Evolutionary conservation across 2,888 invertebrate species (phyloP).

Genomic region (Pseudococcus jackbeardsleyi): DNA sequence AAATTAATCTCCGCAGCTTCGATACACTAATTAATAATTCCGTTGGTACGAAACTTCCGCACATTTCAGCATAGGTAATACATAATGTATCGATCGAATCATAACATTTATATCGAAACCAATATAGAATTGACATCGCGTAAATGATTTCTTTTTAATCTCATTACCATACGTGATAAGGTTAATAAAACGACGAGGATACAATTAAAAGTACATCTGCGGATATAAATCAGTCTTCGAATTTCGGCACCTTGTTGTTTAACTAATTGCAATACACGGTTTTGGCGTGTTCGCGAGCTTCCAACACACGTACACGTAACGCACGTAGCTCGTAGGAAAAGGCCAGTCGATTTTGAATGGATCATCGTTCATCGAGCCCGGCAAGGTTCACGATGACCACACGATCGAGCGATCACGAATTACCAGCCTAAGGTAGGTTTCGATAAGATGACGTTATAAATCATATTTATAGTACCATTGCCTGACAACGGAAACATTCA

Average conservation of each 20-base stretch:
- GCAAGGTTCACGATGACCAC: slow-evolving; percentile 2
- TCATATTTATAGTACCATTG: not conserved
- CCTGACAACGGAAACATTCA: slow-evolving; percentile 39
- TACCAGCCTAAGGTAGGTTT: slow-evolving; percentile 8
- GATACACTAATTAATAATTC: not conserved
- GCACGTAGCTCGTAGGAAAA: not conserved
- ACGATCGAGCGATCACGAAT: not conserved
- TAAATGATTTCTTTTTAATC: slow-evolving; percentile 19
- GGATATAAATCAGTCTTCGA: not conserved
- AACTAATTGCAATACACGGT: slow-evolving; percentile 7
- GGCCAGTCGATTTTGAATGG: not conserved
- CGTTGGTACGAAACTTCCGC: not conserved
- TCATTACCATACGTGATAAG: not conserved
- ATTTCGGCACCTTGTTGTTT: slow-evolving; percentile 3
- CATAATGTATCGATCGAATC: not conserved
- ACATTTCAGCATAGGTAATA: not conserved
- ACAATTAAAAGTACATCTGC: not conserved
- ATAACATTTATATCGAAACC: not conserved
- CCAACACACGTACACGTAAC: not conserved
- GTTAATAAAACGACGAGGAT: not conserved
- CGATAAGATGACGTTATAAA: slow-evolving; percentile 45
- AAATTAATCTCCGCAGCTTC: slow-evolving; percentile 8
- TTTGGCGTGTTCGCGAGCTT: slow-evolving; percentile 17
- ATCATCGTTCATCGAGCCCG: not conserved
- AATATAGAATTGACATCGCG: not conserved